Percentiles rank a stretch among this genome's conserved stretches.
Conservation (phyloP, 2,113 vertebrate species). For the Syrrhaptes paradoxus region DNA sequence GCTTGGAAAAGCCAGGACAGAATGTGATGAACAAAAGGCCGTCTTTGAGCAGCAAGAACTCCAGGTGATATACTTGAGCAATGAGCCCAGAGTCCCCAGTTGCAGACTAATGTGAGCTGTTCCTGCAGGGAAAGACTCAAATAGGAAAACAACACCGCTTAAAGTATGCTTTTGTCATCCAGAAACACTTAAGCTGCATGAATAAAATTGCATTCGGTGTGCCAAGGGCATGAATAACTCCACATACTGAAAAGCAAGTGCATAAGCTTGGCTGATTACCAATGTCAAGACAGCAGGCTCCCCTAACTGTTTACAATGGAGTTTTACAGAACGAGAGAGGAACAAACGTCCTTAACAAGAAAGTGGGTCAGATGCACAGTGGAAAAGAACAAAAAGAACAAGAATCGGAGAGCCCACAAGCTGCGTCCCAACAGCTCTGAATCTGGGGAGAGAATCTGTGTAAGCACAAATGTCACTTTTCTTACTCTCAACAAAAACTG, state of each 20-base stretch:
- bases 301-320: not conserved
- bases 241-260: not conserved
- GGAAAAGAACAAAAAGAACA: not conserved
- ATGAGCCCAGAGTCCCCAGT: not conserved
- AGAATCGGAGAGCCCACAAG: not conserved
- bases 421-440: not conserved
- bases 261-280: not conserved
- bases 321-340: not conserved
- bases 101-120: not conserved
- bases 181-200: slow-evolving; percentile 20
- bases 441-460: not conserved
- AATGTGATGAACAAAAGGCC: not conserved
- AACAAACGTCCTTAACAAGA: not conserved
- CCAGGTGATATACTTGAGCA: not conserved
- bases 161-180: slow-evolving; percentile 4
- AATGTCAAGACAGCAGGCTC: not conserved
- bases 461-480: not conserved
- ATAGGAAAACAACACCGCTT: not conserved
- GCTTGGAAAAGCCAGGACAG: not conserved
- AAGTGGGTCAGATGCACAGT: not conserved
- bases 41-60: not conserved
- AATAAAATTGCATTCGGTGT: not conserved
- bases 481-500: not conserved
- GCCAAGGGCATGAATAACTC: slow-evolving; percentile 11
- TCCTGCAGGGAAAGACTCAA: not conserved